Evolutionary conservation across 2,113 vertebrate species (phyloP), one percentile per base, ranked within the genome.

Genomic region (Rhinoderma darwinii): DNA sequence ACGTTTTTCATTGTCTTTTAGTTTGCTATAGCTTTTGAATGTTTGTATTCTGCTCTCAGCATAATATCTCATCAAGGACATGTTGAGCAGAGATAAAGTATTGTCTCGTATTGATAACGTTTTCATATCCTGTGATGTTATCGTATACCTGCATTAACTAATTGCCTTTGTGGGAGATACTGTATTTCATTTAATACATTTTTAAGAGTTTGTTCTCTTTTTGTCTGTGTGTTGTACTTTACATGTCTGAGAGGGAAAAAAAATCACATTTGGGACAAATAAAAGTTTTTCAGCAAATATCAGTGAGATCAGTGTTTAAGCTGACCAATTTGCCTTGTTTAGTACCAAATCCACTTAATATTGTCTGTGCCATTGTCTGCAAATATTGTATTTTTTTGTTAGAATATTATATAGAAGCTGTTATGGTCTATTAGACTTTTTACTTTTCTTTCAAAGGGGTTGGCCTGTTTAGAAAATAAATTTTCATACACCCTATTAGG

Each of bases 61-160:
- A 44, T 41, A 63, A 82, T 63, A 82, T 83, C 63, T 83, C 51
- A 83, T 51, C 81, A 70, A 14, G 61, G 25, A 61, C 70, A 75
- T 59, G 72, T 59, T 84, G 32, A 43, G 30, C 70, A 56, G 37
- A 84, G 83, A 84, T 75, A 84, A 44, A 59, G 59, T 61, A 74
- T 51, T 75, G 51, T 84, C 50, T 74, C 37, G 41, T 37, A 63
- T 51, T 83, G 83, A 59, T 84, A 84, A 73, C 8, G 83, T 61
- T 74, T 84, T 73, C 50, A 59, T 75, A 84, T 75, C 70, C 47
- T 75, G 83, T 44, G 83, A 59, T 75, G 70, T 59, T 84, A 84
- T 84, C 70, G 14, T 74, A 18, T 43, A 59, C 70, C 70, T 84
- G 25, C 70, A 74, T 84, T 73, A 84, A 75, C 72, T 43, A 59